These are phyloP conservation scores for Mormyrus hasselquistii DNA, from an alignment of 2,797 vertebrate genomes.

Conservation along the genomic window DNA sequence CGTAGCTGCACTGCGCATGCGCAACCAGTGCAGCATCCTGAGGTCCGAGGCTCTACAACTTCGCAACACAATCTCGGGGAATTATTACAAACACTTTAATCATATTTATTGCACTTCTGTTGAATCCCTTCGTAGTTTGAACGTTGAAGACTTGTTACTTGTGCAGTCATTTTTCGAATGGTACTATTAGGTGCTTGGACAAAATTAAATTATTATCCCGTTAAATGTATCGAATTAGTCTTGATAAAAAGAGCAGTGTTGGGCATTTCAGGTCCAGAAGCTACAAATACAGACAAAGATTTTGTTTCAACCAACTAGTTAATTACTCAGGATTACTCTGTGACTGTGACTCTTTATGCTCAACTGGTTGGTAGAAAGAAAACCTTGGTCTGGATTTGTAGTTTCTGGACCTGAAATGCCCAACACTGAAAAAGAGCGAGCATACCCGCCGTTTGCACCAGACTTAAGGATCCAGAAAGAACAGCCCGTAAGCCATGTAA, in stretches of 20 bases:
- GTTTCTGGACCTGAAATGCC: no score
- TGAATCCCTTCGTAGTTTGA: background rate
- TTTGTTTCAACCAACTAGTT: no score
- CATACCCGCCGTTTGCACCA: background rate
- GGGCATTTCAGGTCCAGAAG: no score
- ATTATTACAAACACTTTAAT: background rate
- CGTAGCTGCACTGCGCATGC: slow-evolving; percentile 26
- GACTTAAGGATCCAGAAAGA: background rate
- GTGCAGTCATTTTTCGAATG: background rate
- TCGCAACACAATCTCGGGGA: background rate
- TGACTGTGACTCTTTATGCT: no score
- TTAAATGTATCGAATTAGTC: background rate
- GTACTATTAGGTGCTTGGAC: background rate
- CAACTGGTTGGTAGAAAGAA: no score
- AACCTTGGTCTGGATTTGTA: no score
- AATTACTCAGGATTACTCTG: no score
- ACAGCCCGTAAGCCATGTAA: background rate
- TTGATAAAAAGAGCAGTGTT: background rate
- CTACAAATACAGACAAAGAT: no score
- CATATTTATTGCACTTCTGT: background rate
- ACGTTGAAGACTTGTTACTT: background rate
- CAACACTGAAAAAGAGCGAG: background rate
- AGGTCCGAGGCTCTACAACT: background rate
- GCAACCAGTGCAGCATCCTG: background rate
- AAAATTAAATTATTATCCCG: background rate